These are phyloP conservation scores for Noctua fimbriata DNA, from an alignment of 2,888 invertebrate species.

Conservation along the genomic window DNA sequence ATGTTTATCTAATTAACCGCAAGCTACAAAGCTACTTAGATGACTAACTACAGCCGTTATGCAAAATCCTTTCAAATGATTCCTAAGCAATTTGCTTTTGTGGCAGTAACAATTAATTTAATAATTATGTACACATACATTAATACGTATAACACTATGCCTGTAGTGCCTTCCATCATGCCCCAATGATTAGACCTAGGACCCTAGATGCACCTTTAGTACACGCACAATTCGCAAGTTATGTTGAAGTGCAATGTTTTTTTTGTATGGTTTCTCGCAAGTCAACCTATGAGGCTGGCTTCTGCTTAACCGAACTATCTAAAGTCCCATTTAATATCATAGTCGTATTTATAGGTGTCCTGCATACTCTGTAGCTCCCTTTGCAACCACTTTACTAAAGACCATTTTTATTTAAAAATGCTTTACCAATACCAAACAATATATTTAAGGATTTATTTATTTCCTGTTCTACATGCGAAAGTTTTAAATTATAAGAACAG, in stretches of 20 bases:
- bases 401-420: neutral
- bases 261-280: no score
- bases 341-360: neutral
- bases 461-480: neutral
- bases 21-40: constrained; percentile 30
- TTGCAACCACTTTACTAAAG: neutral
- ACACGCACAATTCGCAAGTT: neutral
- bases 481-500: neutral
- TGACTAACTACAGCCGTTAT: constrained; percentile 26
- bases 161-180: neutral
- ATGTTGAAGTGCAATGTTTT: neutral
- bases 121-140: neutral
- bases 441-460: neutral
- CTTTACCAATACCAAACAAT: neutral
- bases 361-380: neutral
- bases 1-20: constrained; percentile 57
- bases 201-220: neutral
- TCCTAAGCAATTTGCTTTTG: neutral
- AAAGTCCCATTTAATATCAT: neutral
- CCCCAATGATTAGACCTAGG: neutral
- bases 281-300: no score
- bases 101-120: neutral
- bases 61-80: constrained; percentile 4
- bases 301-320: neutral
- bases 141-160: neutral